Conservation (phyloP, 1,140 invertebrate species). For the Bathynomus jamesi region DNA sequence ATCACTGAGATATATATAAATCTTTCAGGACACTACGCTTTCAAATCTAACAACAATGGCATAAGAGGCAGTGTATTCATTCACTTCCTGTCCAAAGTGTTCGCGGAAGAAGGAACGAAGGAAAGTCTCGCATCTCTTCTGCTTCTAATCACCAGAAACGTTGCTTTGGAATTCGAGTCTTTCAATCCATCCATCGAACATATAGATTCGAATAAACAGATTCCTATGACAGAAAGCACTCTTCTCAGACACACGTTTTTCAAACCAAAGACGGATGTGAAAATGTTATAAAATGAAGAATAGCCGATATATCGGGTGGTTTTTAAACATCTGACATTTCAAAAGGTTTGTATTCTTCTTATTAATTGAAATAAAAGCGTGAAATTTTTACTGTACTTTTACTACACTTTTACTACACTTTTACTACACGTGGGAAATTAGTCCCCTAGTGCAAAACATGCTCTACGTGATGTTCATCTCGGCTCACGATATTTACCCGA, state of each 20-base stretch:
- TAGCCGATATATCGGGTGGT: too few relatives aligned
- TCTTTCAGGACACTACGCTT: conserved; percentile 22
- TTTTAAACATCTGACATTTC: too few relatives aligned
- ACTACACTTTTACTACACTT: too few relatives aligned
- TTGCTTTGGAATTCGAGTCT: conserved; percentile 18
- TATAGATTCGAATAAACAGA: conserved; percentile 25
- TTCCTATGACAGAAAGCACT: conserved; percentile 17
- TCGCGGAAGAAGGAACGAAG: conserved; percentile 3
- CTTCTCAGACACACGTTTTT: conserved; percentile 26
- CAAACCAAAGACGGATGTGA: too few relatives aligned
- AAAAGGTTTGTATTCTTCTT: too few relatives aligned
- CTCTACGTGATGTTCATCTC: too few relatives aligned
- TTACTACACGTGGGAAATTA: too few relatives aligned
- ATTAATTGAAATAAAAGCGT: too few relatives aligned
- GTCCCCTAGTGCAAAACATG: too few relatives aligned
- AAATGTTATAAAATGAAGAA: too few relatives aligned
- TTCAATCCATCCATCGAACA: background rate
- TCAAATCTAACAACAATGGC: conserved; percentile 20
- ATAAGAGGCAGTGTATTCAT: conserved; percentile 29
- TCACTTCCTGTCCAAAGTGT: conserved; percentile 15
- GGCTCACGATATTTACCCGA: too few relatives aligned
- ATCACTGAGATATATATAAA: background rate
- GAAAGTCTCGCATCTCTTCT: conserved; percentile 7
- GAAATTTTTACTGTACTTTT: too few relatives aligned
- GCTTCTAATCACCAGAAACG: conserved; percentile 16